phyloP scores from a whole-genome alignment of 2,888 invertebrate species.

The Helobdella robusta region DNA sequence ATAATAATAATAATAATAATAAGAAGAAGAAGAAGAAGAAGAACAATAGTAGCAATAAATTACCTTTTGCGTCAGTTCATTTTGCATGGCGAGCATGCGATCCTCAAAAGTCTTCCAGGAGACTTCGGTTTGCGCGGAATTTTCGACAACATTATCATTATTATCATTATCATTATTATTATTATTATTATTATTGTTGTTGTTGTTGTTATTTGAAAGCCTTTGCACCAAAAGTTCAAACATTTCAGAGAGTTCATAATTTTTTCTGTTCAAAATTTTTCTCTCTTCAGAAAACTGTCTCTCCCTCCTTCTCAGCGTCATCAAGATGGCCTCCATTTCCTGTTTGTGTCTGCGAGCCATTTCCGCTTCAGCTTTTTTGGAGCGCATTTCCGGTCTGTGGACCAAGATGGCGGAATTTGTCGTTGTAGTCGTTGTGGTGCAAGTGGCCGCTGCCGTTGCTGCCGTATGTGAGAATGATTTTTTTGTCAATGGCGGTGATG shows the following conservation, averaged over 20 bases:
- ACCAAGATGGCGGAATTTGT: too few relatives aligned
- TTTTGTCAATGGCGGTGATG: neutral
- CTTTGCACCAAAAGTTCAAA: constrained; percentile 26
- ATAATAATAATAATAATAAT: too few relatives aligned
- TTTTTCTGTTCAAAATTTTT: constrained; percentile 24
- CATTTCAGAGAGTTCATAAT: constrained; percentile 25
- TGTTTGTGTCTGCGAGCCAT: constrained; percentile 21
- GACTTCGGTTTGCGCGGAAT: too few relatives aligned
- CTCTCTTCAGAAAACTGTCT: constrained; percentile 28
- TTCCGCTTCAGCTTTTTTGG: too few relatives aligned
- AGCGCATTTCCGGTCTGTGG: too few relatives aligned
- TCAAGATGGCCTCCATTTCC: constrained; percentile 25
- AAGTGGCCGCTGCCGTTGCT: neutral
- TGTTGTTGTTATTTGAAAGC: too few relatives aligned
- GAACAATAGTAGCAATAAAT: too few relatives aligned
- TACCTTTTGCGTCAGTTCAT: too few relatives aligned
- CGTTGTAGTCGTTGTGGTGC: neutral
- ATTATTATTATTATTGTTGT: neutral
- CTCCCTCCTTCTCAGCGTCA: constrained; percentile 27
- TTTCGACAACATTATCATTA: too few relatives aligned
- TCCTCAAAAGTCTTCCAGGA: too few relatives aligned
- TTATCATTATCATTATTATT: constrained; percentile 10
- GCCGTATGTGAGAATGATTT: neutral
- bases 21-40: too few relatives aligned
- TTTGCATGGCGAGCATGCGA: too few relatives aligned